phyloP scores from a whole-genome alignment of 2,797 vertebrate species.

The Gorsachius magnificus region DNA sequence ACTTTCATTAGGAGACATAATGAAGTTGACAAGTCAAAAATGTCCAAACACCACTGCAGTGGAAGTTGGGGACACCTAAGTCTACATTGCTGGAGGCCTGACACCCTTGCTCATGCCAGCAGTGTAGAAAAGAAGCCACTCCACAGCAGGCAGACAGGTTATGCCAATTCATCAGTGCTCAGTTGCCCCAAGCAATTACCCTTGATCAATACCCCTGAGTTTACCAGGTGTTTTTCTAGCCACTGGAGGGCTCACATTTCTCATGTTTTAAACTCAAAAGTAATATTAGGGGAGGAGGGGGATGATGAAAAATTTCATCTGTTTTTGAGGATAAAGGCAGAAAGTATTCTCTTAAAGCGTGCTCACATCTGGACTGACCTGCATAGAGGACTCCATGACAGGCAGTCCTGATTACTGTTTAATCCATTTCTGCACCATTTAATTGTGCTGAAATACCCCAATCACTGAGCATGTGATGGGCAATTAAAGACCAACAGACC shows the following conservation, averaged over 20 bases:
- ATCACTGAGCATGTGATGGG: neutral
- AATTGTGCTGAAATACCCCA: neutral
- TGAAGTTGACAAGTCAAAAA: neutral
- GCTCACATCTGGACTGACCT: neutral
- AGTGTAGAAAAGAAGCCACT: neutral
- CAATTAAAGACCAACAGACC: neutral
- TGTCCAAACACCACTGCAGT: neutral
- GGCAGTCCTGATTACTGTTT: neutral
- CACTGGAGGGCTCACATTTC: neutral
- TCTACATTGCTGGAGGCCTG: neutral
- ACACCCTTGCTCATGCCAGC: neutral
- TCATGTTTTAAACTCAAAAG: neutral
- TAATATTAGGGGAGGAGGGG: accelerated
- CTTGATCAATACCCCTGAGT: neutral
- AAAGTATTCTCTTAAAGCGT: neutral
- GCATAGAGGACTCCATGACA: neutral
- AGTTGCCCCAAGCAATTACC: neutral
- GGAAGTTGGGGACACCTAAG: neutral
- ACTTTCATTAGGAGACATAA: neutral
- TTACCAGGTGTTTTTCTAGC: neutral
- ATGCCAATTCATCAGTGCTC: neutral
- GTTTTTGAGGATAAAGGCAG: neutral
- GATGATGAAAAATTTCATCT: neutral
- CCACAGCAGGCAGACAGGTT: neutral
- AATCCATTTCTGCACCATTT: neutral